Percentiles rank a stretch among this genome's conserved stretches.
Conservation (phyloP, 1,140 invertebrate species). For the Drosophila chauvacae region DNA sequence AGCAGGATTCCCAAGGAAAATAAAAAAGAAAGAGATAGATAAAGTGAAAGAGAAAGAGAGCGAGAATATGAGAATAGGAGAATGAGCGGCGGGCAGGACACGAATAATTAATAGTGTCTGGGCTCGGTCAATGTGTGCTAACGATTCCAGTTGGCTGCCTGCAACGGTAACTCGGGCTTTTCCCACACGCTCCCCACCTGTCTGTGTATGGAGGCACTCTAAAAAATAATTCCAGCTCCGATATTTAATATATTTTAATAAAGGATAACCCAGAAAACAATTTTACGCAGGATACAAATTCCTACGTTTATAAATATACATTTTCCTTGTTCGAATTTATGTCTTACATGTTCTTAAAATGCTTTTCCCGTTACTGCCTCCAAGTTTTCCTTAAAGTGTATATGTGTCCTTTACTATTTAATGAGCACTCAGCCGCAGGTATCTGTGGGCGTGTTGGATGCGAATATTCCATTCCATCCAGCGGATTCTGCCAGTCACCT, state of each 20-base stretch:
- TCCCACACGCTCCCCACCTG: conserved; percentile 22
- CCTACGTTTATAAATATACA: not conserved
- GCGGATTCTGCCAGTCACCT: conserved; percentile 43
- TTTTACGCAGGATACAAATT: too few relatives aligned
- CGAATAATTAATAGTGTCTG: conserved; percentile 73
- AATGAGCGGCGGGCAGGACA: conserved; percentile 13
- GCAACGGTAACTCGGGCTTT: conserved; percentile 42
- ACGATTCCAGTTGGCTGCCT: conserved; percentile 53
- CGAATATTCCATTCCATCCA: conserved; percentile 21
- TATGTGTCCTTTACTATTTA: conserved; percentile 64
- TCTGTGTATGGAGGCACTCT: not conserved
- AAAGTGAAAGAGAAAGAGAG: not conserved
- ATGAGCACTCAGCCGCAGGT: conserved; percentile 66
- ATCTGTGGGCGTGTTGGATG: conserved; percentile 35
- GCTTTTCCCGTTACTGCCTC: not conserved
- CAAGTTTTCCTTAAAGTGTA: not conserved
- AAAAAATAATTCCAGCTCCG: not conserved
- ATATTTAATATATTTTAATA: not conserved
- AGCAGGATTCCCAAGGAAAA: conserved; percentile 12
- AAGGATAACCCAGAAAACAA: not conserved
- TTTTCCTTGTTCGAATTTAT: not conserved
- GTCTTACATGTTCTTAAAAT: not conserved
- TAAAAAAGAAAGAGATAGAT: not conserved
- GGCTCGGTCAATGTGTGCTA: conserved; percentile 54
- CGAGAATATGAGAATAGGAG: not conserved